phyloP scores from a whole-genome alignment of 1,140 invertebrate species.

The Macrocentrus cingulum region DNA sequence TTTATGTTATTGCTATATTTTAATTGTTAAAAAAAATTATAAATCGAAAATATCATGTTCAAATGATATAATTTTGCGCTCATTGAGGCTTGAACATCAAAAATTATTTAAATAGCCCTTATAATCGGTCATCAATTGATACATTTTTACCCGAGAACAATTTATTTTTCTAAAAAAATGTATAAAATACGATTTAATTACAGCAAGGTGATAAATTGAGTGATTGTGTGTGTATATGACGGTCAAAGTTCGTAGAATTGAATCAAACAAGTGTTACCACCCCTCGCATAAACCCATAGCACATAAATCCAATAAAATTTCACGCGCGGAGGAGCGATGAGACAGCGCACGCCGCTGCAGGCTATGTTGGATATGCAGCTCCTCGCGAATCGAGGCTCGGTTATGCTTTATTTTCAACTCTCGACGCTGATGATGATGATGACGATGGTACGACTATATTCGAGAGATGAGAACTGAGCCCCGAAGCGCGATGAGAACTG shows the following conservation, averaged over 20 bases:
- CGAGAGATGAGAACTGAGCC: slow-evolving; percentile 7
- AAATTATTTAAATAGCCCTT: too few relatives aligned
- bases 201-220: slow-evolving; percentile 43
- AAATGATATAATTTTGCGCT: too few relatives aligned
- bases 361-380: slow-evolving; percentile 44
- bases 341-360: slow-evolving; percentile 37
- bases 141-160: too few relatives aligned
- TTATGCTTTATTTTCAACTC: too few relatives aligned
- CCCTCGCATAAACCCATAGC: slow-evolving; percentile 13
- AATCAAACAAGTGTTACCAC: slow-evolving; percentile 54
- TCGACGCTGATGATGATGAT: too few relatives aligned
- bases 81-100: too few relatives aligned
- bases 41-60: too few relatives aligned
- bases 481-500: slow-evolving; percentile 17
- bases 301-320: slow-evolving; percentile 44
- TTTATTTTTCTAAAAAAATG: not conserved
- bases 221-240: slow-evolving; percentile 30
- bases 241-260: slow-evolving; percentile 41
- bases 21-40: too few relatives aligned
- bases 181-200: not conserved
- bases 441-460: not conserved
- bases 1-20: too few relatives aligned
- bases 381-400: too few relatives aligned
- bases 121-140: too few relatives aligned
- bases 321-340: slow-evolving; percentile 35